phyloP scores from a whole-genome alignment of 2,888 invertebrate species.

The Lepidocyrtinus sp. region DNA sequence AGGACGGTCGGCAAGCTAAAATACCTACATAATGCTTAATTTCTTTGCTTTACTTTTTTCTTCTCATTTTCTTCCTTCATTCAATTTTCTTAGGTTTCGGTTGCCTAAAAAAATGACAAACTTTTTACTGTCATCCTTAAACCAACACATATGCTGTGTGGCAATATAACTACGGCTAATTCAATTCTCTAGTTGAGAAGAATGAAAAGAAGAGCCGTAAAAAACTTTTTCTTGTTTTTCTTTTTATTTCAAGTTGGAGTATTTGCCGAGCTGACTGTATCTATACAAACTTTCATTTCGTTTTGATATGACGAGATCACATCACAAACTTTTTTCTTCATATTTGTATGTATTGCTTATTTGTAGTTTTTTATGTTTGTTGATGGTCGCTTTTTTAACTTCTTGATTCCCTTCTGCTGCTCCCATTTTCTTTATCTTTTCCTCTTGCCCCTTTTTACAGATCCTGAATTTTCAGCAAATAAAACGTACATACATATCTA shows the following conservation, averaged over 20 bases:
- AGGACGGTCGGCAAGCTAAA: too few relatives aligned
- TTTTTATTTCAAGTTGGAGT: conserved; percentile 4
- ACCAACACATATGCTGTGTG: conserved; percentile 11
- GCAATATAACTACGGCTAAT: conserved; percentile 18
- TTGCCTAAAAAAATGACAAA: conserved; percentile 5
- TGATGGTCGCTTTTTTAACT: conserved; percentile 45
- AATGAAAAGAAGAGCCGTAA: conserved; percentile 13
- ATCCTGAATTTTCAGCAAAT: conserved; percentile 5
- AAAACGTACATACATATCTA: neutral
- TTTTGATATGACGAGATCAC: neutral
- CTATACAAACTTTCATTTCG: conserved; percentile 1
- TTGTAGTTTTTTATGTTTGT: conserved; percentile 47
- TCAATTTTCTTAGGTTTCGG: neutral
- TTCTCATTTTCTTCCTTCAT: conserved; percentile 6
- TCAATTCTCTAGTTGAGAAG: conserved; percentile 4
- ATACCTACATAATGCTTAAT: too few relatives aligned
- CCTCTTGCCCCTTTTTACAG: conserved; percentile 11
- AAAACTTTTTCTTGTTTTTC: conserved; percentile 37
- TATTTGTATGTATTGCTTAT: conserved; percentile 31
- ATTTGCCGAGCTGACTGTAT: neutral
- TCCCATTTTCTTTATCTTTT: conserved; percentile 12
- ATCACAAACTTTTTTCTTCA: conserved; percentile 25
- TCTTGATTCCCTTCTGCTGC: conserved; percentile 23
- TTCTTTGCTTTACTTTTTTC: too few relatives aligned
- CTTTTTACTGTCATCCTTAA: conserved; percentile 13